A percentile compares a stretch with the other conserved stretches of the same genome.
Evolutionary conservation across 1,140 invertebrate genomes (phyloP).

Genomic region (Anastrepha ludens): DNA sequence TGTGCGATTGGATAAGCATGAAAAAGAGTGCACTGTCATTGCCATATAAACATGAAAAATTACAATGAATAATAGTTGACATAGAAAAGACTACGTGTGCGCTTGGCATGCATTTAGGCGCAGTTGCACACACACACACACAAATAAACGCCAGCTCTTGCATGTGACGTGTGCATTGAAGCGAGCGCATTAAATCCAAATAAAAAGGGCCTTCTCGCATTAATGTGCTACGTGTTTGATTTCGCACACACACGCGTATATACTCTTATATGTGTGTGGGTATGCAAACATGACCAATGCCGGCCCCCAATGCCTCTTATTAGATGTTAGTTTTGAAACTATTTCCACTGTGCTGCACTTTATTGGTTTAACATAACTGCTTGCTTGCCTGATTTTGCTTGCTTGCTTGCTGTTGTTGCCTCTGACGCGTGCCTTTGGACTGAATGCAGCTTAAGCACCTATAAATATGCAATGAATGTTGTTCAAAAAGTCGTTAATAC

Average conservation of each 20-base stretch:
- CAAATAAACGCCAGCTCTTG: not conserved
- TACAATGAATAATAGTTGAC: slow-evolving; percentile 40
- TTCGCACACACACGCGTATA: not conserved
- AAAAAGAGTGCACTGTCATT: slow-evolving; percentile 39
- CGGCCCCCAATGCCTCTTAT: not conserved
- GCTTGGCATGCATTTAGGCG: slow-evolving; percentile 29
- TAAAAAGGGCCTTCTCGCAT: slow-evolving; percentile 35
- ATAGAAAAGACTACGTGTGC: slow-evolving; percentile 9
- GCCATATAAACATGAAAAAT: slow-evolving; percentile 44
- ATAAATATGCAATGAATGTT: slow-evolving; percentile 57
- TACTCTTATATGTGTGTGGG: not conserved
- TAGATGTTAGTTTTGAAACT: slow-evolving; percentile 17
- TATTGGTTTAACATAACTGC: slow-evolving; percentile 33
- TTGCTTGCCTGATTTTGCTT: slow-evolving; percentile 41
- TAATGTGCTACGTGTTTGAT: slow-evolving; percentile 34
- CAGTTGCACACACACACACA: not conserved
- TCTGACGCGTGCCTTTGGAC: not conserved
- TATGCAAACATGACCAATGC: not conserved
- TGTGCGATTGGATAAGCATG: not conserved
- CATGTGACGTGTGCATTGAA: not conserved
- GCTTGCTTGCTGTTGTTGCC: slow-evolving; percentile 14
- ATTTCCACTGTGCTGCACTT: slow-evolving; percentile 31
- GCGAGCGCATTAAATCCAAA: slow-evolving; percentile 27
- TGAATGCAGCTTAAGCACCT: slow-evolving; percentile 53
- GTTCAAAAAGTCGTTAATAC: slow-evolving; percentile 54